phyloP scores from a whole-genome alignment of 2,113 vertebrate genomes.

The Serinus canaria region DNA sequence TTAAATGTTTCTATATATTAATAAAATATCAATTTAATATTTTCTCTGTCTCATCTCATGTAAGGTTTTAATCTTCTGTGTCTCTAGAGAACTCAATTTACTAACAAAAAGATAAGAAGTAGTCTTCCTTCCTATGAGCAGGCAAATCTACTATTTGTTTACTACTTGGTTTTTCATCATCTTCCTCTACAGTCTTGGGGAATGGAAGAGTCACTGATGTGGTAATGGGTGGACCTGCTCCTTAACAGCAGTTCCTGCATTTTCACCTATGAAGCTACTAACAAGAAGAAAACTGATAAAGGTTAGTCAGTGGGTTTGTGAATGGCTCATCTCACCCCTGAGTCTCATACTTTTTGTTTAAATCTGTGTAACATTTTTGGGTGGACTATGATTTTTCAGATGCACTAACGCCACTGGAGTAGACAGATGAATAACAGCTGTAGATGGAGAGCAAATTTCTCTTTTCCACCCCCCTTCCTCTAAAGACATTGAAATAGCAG shows the following conservation, averaged over 20 bases:
- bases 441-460: not conserved
- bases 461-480: not conserved
- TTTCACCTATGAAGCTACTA: not conserved
- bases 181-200: not conserved
- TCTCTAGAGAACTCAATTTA: not conserved
- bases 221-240: not conserved
- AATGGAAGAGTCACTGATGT: not conserved
- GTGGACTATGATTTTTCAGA: not conserved
- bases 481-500: not conserved
- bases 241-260: not conserved
- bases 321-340: not conserved
- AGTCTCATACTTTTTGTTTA: not conserved
- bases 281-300: not conserved
- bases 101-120: not conserved
- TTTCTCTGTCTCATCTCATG: not conserved
- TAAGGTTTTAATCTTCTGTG: not conserved
- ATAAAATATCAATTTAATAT: not conserved
- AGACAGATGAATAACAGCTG: not conserved
- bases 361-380: rapidly evolving
- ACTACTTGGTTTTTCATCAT: not conserved
- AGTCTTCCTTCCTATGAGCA: not conserved
- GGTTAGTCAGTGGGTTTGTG: not conserved
- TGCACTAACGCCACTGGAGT: not conserved
- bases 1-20: not conserved
- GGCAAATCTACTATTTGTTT: not conserved